Conservation (phyloP, 2,888 invertebrate genomes). For the Lycaena phlaeas region DNA sequence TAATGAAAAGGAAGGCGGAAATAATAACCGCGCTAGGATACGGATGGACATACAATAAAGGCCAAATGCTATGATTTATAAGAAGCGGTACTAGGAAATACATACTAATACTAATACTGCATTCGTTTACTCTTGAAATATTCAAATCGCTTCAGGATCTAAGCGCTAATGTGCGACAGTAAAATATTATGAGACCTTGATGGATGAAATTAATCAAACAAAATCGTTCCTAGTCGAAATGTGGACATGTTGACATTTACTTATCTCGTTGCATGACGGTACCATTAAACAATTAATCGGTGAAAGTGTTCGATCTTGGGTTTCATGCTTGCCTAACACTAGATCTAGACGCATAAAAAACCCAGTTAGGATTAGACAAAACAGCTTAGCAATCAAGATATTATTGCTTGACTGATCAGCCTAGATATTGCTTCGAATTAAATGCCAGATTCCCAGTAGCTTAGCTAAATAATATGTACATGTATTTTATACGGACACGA, state of each 20-base stretch:
- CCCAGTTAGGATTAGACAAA: constrained; percentile 65
- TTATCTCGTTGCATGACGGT: constrained; percentile 44
- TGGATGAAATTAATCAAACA: constrained; percentile 29
- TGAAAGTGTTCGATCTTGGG: constrained; percentile 52
- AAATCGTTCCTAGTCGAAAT: constrained; percentile 42
- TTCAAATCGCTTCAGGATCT: constrained; percentile 24
- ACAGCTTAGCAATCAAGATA: constrained; percentile 64
- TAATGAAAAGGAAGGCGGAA: constrained; percentile 7
- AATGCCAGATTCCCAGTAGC: constrained; percentile 71
- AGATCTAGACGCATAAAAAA: constrained; percentile 48
- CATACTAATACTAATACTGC: no score
- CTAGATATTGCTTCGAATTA: constrained; percentile 53
- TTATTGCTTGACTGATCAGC: constrained; percentile 62
- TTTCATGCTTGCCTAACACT: constrained; percentile 36
- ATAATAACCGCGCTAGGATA: constrained; percentile 1
- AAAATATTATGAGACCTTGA: constrained; percentile 25
- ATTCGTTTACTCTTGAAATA: constrained; percentile 19
- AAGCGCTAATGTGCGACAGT: constrained; percentile 39
- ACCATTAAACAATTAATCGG: constrained; percentile 52
- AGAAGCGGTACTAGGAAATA: constrained; percentile 17
- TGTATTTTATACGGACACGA: constrained; percentile 16
- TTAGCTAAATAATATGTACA: constrained; percentile 30
- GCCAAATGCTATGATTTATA: constrained; percentile 18
- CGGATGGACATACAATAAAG: constrained; percentile 14
- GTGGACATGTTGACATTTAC: constrained; percentile 59